These are phyloP conservation scores for Hirtodrosophila cameraria DNA, from an alignment of 2,888 invertebrate species.

Conservation along the genomic window DNA sequence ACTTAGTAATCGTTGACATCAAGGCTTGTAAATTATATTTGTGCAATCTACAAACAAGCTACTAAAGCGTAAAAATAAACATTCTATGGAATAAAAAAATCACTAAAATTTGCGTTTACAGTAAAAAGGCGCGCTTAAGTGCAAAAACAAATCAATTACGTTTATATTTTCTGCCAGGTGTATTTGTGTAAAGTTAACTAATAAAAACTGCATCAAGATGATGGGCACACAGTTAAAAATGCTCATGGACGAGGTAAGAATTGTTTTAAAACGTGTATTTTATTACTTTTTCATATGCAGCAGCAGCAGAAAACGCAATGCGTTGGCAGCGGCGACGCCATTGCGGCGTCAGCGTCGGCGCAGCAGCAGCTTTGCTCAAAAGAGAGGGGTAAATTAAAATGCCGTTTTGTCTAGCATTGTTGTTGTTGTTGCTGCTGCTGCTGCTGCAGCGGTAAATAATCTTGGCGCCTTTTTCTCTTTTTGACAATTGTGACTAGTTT, in stretches of 20 bases:
- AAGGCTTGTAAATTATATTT: conserved; percentile 19
- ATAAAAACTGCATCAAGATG: conserved; percentile 57
- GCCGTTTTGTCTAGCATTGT: conserved; percentile 42
- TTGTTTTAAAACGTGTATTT: background rate
- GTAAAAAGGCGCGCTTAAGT: conserved; percentile 35
- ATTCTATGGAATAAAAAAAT: conserved; percentile 2
- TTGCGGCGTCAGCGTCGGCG: conserved; percentile 38
- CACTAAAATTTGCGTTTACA: conserved; percentile 21
- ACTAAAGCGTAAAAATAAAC: conserved; percentile 9
- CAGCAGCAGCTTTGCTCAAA: conserved; percentile 19
- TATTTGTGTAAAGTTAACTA: conserved; percentile 26
- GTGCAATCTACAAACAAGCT: conserved; percentile 47
- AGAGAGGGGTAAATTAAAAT: conserved; percentile 44
- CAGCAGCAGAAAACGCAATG: conserved; percentile 9
- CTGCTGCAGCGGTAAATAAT: conserved; percentile 35
- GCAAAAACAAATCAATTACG: conserved; percentile 19
- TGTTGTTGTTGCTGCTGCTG: conserved; percentile 27
- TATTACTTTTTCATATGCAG: background rate
- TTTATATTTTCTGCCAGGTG: conserved; percentile 9
- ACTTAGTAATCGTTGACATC: conserved; percentile 56
- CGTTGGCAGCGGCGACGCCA: conserved; percentile 38
- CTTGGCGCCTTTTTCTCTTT: conserved; percentile 40
- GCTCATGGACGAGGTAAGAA: conserved; percentile 73
- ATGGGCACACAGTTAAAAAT: conserved; percentile 64
- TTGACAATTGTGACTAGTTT: conserved; percentile 9